These are phyloP conservation scores for Mizuhopecten yessoensis DNA, from an alignment of 1,140 invertebrate species.

Conservation along the genomic window DNA sequence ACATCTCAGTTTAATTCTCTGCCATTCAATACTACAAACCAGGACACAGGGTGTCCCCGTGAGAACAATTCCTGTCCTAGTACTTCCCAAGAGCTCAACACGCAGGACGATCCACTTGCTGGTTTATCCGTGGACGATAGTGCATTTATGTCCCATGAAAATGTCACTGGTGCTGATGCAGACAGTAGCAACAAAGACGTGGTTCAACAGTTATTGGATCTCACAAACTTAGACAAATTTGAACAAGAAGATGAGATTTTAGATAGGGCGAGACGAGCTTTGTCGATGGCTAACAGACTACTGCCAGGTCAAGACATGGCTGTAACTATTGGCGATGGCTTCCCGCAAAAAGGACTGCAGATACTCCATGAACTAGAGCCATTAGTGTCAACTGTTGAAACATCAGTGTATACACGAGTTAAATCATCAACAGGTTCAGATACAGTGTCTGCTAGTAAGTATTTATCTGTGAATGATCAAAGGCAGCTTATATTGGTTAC, in stretches of 20 bases:
- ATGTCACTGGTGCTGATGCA: neutral
- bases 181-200: neutral
- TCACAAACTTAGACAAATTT: conserved; percentile 61
- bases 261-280: conserved; percentile 59
- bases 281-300: conserved; percentile 67
- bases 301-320: conserved; percentile 56
- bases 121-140: neutral
- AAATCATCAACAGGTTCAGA: neutral
- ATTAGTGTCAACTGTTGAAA: conserved; percentile 55
- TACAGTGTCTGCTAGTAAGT: conserved; percentile 53
- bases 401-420: neutral
- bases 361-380: conserved; percentile 62
- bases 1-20: conserved; percentile 68
- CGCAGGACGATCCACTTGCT: neutral
- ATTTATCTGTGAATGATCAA: too few species aligned
- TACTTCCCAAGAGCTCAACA: neutral
- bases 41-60: conserved; percentile 44
- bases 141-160: neutral
- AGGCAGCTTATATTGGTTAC: too few species aligned
- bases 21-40: conserved; percentile 62
- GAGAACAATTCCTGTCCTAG: neutral
- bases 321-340: neutral
- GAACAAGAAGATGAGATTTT: conserved; percentile 66
- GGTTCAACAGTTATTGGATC: conserved; percentile 57
- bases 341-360: neutral